Evolutionary conservation across 2,888 invertebrate genomes (phyloP).

Genomic region (Pelosia muscerda): DNA sequence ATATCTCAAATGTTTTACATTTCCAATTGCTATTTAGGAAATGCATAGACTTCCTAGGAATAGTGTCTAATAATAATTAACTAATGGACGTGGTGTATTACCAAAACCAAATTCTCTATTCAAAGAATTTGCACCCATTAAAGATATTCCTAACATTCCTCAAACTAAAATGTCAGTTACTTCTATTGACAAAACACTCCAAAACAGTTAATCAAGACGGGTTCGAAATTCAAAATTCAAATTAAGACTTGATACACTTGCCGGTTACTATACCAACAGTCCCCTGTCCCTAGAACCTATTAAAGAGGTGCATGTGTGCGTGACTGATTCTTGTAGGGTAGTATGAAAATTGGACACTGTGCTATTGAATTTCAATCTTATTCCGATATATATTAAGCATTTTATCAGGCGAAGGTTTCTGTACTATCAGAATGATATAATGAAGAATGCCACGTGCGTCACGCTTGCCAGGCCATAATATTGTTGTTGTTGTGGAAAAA

Average conservation of each 20-base stretch:
- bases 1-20: too few relatives aligned
- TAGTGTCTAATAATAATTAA: conserved; percentile 9
- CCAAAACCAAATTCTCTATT: conserved; percentile 10
- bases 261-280: conserved; percentile 52
- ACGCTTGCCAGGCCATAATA: conserved; percentile 61
- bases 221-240: conserved; percentile 60
- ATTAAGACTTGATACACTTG: conserved; percentile 63
- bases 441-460: conserved; percentile 66
- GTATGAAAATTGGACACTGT: conserved; percentile 14
- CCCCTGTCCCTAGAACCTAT: conserved; percentile 54
- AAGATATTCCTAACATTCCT: conserved; percentile 30
- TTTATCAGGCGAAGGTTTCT: not conserved
- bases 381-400: not conserved
- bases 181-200: conserved; percentile 55
- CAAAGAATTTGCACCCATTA: conserved; percentile 28
- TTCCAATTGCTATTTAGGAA: too few relatives aligned
- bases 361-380: conserved; percentile 13
- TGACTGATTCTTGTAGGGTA: conserved; percentile 64
- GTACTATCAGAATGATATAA: conserved; percentile 47
- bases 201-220: conserved; percentile 55
- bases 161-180: conserved; percentile 30
- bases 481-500: conserved; percentile 67
- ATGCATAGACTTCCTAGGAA: too few relatives aligned
- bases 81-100: conserved; percentile 17
- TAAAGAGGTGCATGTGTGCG: conserved; percentile 74